These are phyloP conservation scores for Spinus pinus DNA, from an alignment of 2,797 vertebrate genomes.

Conservation along the genomic window DNA sequence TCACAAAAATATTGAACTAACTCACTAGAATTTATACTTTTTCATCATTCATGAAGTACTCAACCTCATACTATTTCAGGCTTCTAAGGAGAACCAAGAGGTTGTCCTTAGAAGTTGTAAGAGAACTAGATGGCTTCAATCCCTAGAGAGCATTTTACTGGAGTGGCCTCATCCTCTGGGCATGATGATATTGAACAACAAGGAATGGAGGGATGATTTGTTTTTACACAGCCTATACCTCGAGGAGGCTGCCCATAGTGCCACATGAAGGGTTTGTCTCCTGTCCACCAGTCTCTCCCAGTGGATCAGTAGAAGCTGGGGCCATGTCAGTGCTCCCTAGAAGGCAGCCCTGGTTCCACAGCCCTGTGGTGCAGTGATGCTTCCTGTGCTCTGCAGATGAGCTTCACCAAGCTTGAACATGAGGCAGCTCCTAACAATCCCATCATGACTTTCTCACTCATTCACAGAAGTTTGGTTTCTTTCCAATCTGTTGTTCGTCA, in stretches of 20 bases:
- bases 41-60: neutral
- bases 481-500: neutral
- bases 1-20: neutral
- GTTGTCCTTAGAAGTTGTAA: neutral
- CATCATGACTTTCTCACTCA: neutral
- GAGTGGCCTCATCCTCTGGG: neutral
- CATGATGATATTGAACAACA: neutral
- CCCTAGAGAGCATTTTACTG: neutral
- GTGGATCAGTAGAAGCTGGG: fast-evolving
- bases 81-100: neutral
- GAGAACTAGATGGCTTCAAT: neutral
- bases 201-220: neutral
- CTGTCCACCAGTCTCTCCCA: neutral
- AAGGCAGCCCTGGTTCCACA: neutral
- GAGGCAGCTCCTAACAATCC: neutral
- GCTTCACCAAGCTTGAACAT: neutral
- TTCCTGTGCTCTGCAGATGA: neutral
- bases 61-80: neutral
- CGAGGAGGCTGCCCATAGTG: neutral
- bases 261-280: neutral
- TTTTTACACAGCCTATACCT: neutral
- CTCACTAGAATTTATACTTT: neutral
- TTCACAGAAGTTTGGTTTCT: neutral
- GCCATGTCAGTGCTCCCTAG: no score
- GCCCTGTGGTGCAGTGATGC: neutral